Evolutionary conservation across 2,888 invertebrate species (phyloP), one percentile per base, ranked within the genome.

Genomic region (Folsomia candida): DNA sequence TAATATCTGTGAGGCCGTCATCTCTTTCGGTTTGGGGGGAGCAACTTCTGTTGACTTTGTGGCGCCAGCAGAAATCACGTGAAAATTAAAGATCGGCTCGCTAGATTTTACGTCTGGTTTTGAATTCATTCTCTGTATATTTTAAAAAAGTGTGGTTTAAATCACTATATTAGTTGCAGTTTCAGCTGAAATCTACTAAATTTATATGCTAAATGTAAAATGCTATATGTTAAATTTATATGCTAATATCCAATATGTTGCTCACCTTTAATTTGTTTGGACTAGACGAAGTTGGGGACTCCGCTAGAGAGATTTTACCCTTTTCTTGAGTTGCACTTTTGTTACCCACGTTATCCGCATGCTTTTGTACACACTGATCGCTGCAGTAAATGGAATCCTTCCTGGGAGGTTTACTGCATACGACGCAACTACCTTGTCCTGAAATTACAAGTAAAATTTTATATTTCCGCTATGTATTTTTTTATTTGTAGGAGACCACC

Each of bases 371-470:
- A 82, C 96, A 97, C 37, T 88, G 87, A 81, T 94, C 91, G 80
- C 93, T 92, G 83, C 96, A 97, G 83, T 93, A 96, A 79, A 94
- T 91, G 67, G 92, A 91, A 81, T 89, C 90, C n/a, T 87, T 86
- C n/a, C 91, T 87, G 0, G 91, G 89, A 22, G 88, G 85, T 80
- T 89, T 89, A 81, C 90, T 90, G 82, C 93, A 93, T 18, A 91
- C 91, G 63, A 92, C 90, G 81, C 93, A 93, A 75, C 51, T 54
- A n/a, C n/a, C n/a, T n/a, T n/a, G n/a, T n/a, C n/a, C n/a, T n/a
- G n/a, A n/a, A n/a, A n/a, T n/a, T n/a, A n/a, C n/a, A n/a, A n/a
- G n/a, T n/a, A n/a, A n/a, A n/a, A n/a, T n/a, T n/a, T n/a, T n/a
- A n/a, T n/a, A n/a, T n/a, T n/a, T n/a, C n/a, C n/a, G n/a, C n/a